Base-by-base conservation (phyloP, 2,888 invertebrate species). In the Parnassius orleans region DNA sequence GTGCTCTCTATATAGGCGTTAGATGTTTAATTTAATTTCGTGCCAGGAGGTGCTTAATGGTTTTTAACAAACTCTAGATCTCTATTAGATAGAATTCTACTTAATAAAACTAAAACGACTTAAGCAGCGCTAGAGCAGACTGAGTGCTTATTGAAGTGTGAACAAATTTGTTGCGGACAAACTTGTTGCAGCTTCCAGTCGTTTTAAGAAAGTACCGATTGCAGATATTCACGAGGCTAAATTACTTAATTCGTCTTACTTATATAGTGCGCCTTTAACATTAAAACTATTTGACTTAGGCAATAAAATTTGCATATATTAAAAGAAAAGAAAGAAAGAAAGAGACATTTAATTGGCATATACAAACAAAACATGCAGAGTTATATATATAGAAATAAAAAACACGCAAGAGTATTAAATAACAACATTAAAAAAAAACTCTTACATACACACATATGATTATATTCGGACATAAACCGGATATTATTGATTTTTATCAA, bases 31-130 rank as follows among this genome's bases (percentile, higher is more conserved):
- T 53, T 41, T 44, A 3, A 53, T 42, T 53, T 57, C 19, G 57
- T 60, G 48, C 53, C 61, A 41, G 41, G 55, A 46, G 55, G 61
- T 61, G 64, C 63, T 62, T 65, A 59, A 60, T 55, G 54, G 55
- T 57, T 57, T 47, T 67, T 59, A 69, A 69, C 68, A 60, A 63
- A 57, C 33, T 43, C 68, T 74, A 75, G 78, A 79, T 80, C 75
- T 79, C 79, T 72, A 56, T 66, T 77, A 75, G 73, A 73, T 78
- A 78, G 75, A 71, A 68, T 60, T 72, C 62, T 68, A 71, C 69
- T 71, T 74, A 69, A 51, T 56, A 56, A 61, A 61, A 56, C n/a
- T 44, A 61, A 51, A 54, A 33, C 48, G 5, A 14, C 12, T 9
- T n/a, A 14, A 47, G 47, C 47, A 14, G 7, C 12, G 12, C 14